Conservation (phyloP, 2,888 invertebrate genomes). For the Pegoplata infirma region DNA sequence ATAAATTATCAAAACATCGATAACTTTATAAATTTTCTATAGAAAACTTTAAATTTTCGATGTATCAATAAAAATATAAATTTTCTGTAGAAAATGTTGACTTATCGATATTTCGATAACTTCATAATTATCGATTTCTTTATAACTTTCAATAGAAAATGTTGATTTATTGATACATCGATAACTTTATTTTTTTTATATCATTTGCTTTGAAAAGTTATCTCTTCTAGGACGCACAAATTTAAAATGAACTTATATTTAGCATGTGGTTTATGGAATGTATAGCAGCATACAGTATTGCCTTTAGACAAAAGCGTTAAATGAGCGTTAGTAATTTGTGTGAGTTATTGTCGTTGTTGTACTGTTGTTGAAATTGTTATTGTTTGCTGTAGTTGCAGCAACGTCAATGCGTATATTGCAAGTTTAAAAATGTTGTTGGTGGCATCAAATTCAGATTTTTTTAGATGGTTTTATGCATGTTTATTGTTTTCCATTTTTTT, state of each 20-base stretch:
- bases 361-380: conserved; percentile 39
- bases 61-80: too few relatives aligned
- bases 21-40: too few relatives aligned
- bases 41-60: too few relatives aligned
- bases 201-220: too few relatives aligned
- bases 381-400: background rate
- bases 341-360: conserved; percentile 36
- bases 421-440: conserved; percentile 3
- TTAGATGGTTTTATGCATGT: background rate
- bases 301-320: conserved; percentile 61
- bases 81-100: too few relatives aligned
- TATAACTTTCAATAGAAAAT: too few relatives aligned
- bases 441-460: background rate
- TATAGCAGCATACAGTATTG: conserved; percentile 35
- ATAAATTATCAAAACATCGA: too few relatives aligned
- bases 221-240: too few relatives aligned
- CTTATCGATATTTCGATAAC: too few relatives aligned
- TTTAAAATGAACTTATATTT: background rate
- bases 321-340: conserved; percentile 59
- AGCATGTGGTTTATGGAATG: background rate
- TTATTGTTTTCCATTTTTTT: conserved; percentile 7
- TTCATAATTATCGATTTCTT: too few relatives aligned
- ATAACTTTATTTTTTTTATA: too few relatives aligned
- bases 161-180: too few relatives aligned
- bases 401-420: conserved; percentile 20